Evolutionary conservation across 2,888 invertebrate genomes (phyloP), one percentile per base, ranked within the genome.

Genomic region (Pinctada fucata): DNA sequence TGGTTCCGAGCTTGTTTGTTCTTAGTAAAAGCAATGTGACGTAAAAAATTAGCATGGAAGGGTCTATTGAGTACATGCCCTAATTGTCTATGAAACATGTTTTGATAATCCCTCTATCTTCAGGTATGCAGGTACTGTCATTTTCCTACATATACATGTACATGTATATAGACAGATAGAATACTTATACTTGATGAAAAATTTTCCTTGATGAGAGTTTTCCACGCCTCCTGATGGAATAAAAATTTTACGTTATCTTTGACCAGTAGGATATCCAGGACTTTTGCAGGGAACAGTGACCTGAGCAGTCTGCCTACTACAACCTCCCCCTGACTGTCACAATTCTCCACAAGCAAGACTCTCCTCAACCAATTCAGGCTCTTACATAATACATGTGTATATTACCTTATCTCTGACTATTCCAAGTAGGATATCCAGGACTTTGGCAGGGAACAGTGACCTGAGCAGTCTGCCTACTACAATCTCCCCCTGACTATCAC

Each of bases 321-420:
- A 13, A 50, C 47, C n/a, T 58, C 52, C 45, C 16, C 13, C 6
- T 66, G 16, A 2, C 8, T 16, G 31, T 76, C 65, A 4, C 50
- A 45, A 8, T 70, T 69, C 10, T 72, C 45, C 65, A 70, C 79
- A 0, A 68, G 63, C 48, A 85, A 79, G 78, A 88, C 77, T 0
- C 49, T 45, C 63, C 73, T 76, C 5, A 89, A 70, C n/a, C 71
- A 64, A 10, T 49, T 47, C 3, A 89, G n/a, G 6, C 48, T 45
- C 10, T 71, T 50, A n/a, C 45, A 31, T 4, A 48, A 31, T n/a
- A 69, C 69, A n/a, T n/a, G n/a, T n/a, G n/a, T n/a, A 58, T 13
- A 58, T 74, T 79, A 89, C 89, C 87, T 88, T 88, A 50, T 87
- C 86, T 67, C 72, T 78, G 6, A 84, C 84, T 45, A 89, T 76